These are phyloP conservation scores for Xiphorhynchus erythropygius DNA, from an alignment of 2,797 vertebrate genomes.

Conservation along the genomic window DNA sequence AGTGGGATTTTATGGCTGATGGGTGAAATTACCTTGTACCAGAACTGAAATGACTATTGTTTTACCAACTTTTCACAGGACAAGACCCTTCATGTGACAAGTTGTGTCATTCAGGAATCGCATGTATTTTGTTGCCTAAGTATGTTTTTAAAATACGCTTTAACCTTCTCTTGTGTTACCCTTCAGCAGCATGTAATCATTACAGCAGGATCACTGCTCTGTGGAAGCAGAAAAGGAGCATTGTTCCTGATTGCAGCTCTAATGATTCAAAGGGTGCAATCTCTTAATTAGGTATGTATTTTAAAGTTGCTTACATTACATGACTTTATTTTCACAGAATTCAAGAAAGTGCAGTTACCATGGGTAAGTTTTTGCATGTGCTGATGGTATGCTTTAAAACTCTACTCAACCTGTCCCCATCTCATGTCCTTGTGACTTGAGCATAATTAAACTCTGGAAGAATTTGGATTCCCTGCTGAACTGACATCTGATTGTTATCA, in stretches of 20 bases:
- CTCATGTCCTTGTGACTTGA: not conserved
- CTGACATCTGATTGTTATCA: slow-evolving; percentile 22
- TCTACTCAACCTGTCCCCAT: not conserved
- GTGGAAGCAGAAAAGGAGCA: slow-evolving; percentile 50
- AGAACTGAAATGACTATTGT: not conserved
- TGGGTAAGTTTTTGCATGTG: not conserved
- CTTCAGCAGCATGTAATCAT: slow-evolving; percentile 64
- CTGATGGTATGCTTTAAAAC: not conserved
- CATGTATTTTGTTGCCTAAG: slow-evolving; percentile 21
- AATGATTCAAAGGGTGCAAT: slow-evolving; percentile 49
- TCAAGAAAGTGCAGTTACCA: slow-evolving; percentile 10
- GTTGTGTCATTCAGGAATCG: not conserved
- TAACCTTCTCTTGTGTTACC: slow-evolving; percentile 47
- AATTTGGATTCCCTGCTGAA: not conserved
- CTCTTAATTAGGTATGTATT: slow-evolving; percentile 23
- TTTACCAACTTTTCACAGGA: not conserved
- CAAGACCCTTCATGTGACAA: not conserved
- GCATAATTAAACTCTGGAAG: not conserved
- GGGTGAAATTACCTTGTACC: not conserved
- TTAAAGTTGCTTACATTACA: slow-evolving; percentile 35
- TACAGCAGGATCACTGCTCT: not conserved
- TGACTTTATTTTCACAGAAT: not conserved
- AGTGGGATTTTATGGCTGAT: not conserved
- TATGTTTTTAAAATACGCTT: slow-evolving; percentile 20
- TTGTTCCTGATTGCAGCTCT: slow-evolving; percentile 38